Evolutionary conservation across 2,113 vertebrate species (phyloP), one percentile per base, ranked within the genome.

Genomic region (Chloroceryle aenea): DNA sequence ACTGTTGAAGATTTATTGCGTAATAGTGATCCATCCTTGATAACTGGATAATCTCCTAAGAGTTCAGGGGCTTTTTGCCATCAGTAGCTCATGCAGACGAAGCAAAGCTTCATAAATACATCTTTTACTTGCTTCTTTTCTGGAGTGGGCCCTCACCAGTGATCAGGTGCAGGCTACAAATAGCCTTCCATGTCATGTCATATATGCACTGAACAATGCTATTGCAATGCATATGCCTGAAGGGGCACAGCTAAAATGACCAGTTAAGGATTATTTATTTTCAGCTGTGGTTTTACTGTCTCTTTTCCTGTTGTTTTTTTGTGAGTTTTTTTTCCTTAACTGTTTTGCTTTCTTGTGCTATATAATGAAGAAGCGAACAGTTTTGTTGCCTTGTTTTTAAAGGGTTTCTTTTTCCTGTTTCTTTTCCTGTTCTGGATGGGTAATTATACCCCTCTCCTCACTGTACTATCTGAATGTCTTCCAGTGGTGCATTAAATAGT

Each of bases 401-500:
- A 93, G 47, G 43, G 56, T 42, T 72, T 84, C 19, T 80, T 96
- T 78, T 43, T 23, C 73, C 84, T 97, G 34, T n/a, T 77, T 53
- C 71, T 93, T 82, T 71, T 88, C 67, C 72, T 94, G 27, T n/a
- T 86, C 89, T 67, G 1, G 0, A 18, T 75, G 90, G 73, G 72
- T 93, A 86, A 95, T 95, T 95, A 88, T 18, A 68, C 34, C 88
- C 75, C 61, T 83, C 61, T 96, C 83, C 80, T 92, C 90, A 64
- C 83, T 2, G 0, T 61, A 50, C 88, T 75, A 92, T 84, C 96
- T 87, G 93, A 96, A 93, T 94, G 90, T 96, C 95, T 97, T 96
- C 95, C 92, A 94, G 96, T 93, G 96, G 92, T 96, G 90, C 95
- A 96, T 94, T 96, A 95, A 96, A 96, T 84, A 95, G 94, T 88